Evolutionary conservation across 2,113 vertebrate species (phyloP).

Genomic region (Marmota monax): DNA sequence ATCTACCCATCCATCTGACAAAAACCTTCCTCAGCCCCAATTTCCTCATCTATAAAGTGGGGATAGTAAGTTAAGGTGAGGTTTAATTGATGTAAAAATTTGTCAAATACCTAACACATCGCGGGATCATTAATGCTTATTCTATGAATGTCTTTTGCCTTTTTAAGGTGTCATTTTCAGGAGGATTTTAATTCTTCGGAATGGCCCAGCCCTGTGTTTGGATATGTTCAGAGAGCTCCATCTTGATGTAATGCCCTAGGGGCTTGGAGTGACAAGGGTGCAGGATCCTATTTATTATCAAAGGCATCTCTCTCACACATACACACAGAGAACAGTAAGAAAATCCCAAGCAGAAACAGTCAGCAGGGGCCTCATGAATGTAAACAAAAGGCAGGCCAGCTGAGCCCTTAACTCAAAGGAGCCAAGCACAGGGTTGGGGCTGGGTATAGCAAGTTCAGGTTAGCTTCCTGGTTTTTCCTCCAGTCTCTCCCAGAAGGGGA

Average conservation of each 20-base stretch:
- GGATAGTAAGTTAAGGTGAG: neutral
- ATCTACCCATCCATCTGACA: neutral
- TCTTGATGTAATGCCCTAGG: neutral
- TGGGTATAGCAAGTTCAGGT: neutral
- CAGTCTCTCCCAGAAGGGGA: slow-evolving; percentile 5
- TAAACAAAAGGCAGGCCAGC: neutral
- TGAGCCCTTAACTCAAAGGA: neutral
- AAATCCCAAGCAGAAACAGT: neutral
- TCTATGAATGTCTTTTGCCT: neutral
- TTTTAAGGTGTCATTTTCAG: neutral
- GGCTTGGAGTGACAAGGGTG: neutral
- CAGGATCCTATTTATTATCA: neutral
- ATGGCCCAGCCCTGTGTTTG: neutral
- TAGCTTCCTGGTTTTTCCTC: neutral
- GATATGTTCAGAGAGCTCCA: neutral
- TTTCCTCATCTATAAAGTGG: neutral
- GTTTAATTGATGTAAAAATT: neutral
- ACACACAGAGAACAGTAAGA: neutral
- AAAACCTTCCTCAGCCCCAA: neutral
- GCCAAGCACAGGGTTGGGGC: neutral
- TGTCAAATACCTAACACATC: neutral
- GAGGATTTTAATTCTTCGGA: neutral
- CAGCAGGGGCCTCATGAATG: neutral
- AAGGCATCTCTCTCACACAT: neutral
- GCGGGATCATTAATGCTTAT: neutral